phyloP scores from a whole-genome alignment of 1,140 invertebrate genomes.

The Littorina saxatilis region DNA sequence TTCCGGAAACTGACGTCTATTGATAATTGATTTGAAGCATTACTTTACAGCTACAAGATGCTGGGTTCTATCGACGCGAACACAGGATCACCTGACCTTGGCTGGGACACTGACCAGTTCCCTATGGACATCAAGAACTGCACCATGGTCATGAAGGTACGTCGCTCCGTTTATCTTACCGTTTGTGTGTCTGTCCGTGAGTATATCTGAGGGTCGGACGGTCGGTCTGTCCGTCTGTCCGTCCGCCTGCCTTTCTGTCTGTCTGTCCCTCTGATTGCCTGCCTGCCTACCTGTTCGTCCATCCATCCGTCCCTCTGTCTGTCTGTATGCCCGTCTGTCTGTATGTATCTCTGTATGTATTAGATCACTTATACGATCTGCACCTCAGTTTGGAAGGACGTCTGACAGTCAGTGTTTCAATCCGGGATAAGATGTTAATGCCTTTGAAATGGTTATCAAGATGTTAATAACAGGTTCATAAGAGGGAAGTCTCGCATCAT shows the following conservation, averaged over 20 bases:
- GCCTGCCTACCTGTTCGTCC: not conserved
- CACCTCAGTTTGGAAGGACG: not conserved
- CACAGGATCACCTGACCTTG: conserved; percentile 77
- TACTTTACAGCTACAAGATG: conserved; percentile 65
- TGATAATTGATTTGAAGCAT: no score
- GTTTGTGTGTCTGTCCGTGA: not conserved
- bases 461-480: no score
- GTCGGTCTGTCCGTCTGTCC: not conserved
- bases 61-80: conserved; percentile 78
- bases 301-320: no score
- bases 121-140: conserved; percentile 76
- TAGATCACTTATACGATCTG: not conserved
- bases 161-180: no score
- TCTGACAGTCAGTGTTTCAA: no score
- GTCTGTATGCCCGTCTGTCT: not conserved
- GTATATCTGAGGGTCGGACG: not conserved
- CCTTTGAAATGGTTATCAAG: no score
- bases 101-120: conserved; percentile 78
- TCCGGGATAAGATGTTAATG: no score
- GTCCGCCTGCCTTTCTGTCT: not conserved
- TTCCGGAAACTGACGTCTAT: no score
- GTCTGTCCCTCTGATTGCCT: not conserved
- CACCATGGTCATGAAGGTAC: conserved; percentile 80
- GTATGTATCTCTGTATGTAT: not conserved
- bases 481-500: no score